Evolutionary conservation across 2,113 vertebrate genomes (phyloP).

Genomic region (Machaerirhynchus nigripectus): DNA sequence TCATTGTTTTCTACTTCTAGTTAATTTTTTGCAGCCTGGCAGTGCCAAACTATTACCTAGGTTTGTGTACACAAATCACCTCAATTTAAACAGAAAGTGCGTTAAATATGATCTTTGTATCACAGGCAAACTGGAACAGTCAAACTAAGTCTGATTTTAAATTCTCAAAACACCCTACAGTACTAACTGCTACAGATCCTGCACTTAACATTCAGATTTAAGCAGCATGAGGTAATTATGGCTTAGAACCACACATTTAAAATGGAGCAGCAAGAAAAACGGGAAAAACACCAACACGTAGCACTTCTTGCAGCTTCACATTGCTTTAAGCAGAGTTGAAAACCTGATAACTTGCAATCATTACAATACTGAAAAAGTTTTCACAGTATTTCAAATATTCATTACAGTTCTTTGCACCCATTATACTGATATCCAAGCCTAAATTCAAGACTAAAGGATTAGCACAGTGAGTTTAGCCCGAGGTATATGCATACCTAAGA

Average conservation of each 20-base stretch:
- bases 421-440: neutral
- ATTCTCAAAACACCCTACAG: neutral
- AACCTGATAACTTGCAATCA: neutral
- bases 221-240: conserved; percentile 21
- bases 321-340: neutral
- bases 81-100: neutral
- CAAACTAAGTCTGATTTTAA: neutral
- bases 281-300: neutral
- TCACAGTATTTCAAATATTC: neutral
- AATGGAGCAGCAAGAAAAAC: neutral
- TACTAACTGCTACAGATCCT: neutral
- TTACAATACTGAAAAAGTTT: neutral
- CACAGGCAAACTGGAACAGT: neutral
- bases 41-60: neutral
- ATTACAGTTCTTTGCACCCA: neutral
- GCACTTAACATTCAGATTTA: conserved; percentile 26
- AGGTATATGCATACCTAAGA: neutral
- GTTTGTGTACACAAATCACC: neutral
- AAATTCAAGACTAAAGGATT: neutral
- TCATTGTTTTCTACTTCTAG: neutral
- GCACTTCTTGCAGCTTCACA: neutral
- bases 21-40: neutral
- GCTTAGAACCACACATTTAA: neutral
- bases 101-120: neutral
- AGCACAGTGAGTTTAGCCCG: neutral